These are phyloP conservation scores for Phataginus tetradactyla DNA, from an alignment of 2,797 vertebrate species.

Conservation along the genomic window DNA sequence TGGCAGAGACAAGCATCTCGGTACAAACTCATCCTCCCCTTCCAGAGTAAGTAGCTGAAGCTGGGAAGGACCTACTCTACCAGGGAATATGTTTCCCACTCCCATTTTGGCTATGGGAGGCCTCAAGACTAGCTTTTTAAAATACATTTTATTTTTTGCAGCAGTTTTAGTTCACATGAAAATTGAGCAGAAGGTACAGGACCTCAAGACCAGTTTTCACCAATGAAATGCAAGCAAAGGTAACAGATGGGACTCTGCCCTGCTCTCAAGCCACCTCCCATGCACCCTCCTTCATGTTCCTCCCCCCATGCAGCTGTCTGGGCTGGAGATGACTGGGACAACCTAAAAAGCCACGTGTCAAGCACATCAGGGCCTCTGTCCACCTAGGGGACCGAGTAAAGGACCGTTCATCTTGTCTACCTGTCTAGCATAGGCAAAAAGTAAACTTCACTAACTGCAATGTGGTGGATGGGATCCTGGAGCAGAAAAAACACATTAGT, in stretches of 20 bases:
- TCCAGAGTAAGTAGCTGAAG: accelerated
- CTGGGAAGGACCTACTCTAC: neutral
- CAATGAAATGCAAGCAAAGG: neutral
- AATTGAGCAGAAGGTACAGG: neutral
- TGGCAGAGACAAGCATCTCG: neutral
- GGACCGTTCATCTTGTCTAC: neutral
- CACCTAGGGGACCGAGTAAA: accelerated
- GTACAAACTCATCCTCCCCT: neutral
- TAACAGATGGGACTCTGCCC: neutral
- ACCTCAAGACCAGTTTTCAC: neutral
- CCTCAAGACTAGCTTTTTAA: neutral
- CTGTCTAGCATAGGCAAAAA: neutral
- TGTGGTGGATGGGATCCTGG: neutral
- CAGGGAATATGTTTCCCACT: neutral
- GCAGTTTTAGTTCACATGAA: neutral
- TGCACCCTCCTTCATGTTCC: accelerated
- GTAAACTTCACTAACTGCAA: neutral
- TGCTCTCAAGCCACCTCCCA: accelerated
- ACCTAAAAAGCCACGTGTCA: neutral
- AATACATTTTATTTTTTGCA: neutral
- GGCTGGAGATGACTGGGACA: neutral
- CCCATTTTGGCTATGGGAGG: neutral
- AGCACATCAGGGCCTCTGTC: neutral
- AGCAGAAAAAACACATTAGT: neutral
- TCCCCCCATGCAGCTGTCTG: too few relatives aligned